Evolutionary conservation across 2,113 vertebrate species (phyloP).

Genomic region (Mesitornis unicolor): DNA sequence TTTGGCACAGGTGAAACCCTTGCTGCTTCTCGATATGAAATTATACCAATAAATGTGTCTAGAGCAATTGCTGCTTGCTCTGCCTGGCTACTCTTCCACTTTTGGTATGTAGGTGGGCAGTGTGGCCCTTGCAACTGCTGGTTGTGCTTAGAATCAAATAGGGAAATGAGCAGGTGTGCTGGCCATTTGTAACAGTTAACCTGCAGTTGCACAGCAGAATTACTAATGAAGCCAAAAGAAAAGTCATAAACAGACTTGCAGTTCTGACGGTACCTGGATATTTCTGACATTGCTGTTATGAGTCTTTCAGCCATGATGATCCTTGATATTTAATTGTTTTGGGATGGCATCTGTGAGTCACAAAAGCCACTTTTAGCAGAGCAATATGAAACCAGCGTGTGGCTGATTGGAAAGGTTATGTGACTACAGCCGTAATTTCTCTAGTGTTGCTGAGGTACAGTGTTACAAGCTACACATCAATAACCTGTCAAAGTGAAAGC

Average conservation of each 20-base stretch:
- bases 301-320: not conserved
- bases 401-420: not conserved
- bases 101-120: not conserved
- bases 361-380: not conserved
- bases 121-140: not conserved
- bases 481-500: not conserved
- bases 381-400: not conserved
- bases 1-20: not conserved
- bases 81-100: not conserved
- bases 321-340: not conserved
- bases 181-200: not conserved
- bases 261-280: not conserved
- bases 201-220: not conserved
- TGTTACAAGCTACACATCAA: not conserved
- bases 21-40: not conserved
- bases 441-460: not conserved
- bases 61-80: not conserved
- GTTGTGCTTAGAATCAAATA: not conserved
- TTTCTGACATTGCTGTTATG: not conserved
- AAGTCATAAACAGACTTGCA: not conserved
- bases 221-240: not conserved
- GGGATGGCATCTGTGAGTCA: not conserved
- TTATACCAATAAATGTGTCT: accelerated
- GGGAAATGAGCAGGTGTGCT: not conserved
- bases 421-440: not conserved